These are phyloP conservation scores for Liasis olivaceus DNA, from an alignment of 2,797 vertebrate genomes.

Conservation along the genomic window DNA sequence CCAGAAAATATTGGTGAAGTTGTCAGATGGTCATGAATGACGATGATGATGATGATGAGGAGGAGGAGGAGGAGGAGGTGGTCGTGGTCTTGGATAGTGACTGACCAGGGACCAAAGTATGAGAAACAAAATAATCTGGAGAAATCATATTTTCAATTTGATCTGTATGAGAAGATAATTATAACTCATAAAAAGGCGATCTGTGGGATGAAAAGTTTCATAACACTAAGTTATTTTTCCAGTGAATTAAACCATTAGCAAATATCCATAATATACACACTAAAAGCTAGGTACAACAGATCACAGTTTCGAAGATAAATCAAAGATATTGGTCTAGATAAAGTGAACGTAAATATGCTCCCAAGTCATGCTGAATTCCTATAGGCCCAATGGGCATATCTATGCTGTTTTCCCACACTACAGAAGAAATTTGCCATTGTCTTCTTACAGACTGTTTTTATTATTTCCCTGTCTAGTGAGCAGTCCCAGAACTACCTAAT, in stretches of 20 bases:
- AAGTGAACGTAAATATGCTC: not conserved
- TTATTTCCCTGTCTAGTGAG: too few species aligned
- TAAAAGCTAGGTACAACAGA: constrained; percentile 21
- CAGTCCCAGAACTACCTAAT: too few species aligned
- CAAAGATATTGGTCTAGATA: constrained; percentile 3
- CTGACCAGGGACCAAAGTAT: constrained; percentile 6
- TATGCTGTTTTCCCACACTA: not conserved
- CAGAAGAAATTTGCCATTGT: not conserved
- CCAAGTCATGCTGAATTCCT: not conserved
- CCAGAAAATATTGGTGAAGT: not conserved
- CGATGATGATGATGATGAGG: not conserved
- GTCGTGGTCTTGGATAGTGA: not conserved
- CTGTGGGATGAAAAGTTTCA: constrained; percentile 28
- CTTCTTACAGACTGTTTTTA: too few species aligned
- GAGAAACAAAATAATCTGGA: constrained; percentile 22
- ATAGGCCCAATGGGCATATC: not conserved
- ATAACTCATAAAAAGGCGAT: constrained; percentile 32
- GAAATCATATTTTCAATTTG: constrained; percentile 31
- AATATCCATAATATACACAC: constrained; percentile 21
- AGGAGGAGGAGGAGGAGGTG: not conserved
- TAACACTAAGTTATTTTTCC: constrained; percentile 23
- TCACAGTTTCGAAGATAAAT: constrained; percentile 11
- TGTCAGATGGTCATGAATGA: not conserved
- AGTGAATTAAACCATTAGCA: constrained; percentile 35
- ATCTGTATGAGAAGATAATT: constrained; percentile 29